Conservation (phyloP, 2,113 vertebrate genomes). For the Heptranchias perlo region DNA sequence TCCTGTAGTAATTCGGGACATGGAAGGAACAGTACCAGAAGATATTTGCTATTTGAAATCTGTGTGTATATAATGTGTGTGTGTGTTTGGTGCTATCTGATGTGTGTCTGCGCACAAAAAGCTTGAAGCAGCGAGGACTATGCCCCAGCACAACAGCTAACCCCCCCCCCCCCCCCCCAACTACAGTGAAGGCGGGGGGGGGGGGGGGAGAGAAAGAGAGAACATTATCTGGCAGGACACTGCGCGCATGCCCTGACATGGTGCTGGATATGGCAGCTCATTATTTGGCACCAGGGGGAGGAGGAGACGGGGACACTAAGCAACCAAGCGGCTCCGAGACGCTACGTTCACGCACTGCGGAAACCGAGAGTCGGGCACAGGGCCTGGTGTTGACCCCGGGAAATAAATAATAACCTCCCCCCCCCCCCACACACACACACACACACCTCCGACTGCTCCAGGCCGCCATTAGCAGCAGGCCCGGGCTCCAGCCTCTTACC, state of each 20-base stretch:
- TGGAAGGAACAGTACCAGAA: neutral
- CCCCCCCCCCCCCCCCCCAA: neutral
- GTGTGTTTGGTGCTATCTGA: neutral
- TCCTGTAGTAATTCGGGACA: neutral
- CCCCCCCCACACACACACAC: neutral
- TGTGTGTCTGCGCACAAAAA: neutral
- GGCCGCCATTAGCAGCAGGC: constrained; percentile 29
- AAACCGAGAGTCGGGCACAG: constrained; percentile 13
- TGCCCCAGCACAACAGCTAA: neutral
- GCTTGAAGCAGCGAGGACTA: neutral
- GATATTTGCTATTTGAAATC: neutral
- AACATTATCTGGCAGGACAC: neutral
- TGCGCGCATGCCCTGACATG: neutral
- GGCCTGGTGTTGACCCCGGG: neutral
- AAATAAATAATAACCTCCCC: neutral
- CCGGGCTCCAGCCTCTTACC: constrained; percentile 50
- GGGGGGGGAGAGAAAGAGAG: neutral
- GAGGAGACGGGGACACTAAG: neutral
- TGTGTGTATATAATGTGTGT: neutral
- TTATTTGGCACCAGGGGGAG: neutral
- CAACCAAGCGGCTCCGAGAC: neutral
- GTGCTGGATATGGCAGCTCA: neutral
- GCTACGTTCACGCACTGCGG: constrained; percentile 16
- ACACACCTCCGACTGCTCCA: neutral
- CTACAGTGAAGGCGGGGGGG: neutral